phyloP scores from a whole-genome alignment of 2,113 vertebrate species.

The Neogobius melanostomus region DNA sequence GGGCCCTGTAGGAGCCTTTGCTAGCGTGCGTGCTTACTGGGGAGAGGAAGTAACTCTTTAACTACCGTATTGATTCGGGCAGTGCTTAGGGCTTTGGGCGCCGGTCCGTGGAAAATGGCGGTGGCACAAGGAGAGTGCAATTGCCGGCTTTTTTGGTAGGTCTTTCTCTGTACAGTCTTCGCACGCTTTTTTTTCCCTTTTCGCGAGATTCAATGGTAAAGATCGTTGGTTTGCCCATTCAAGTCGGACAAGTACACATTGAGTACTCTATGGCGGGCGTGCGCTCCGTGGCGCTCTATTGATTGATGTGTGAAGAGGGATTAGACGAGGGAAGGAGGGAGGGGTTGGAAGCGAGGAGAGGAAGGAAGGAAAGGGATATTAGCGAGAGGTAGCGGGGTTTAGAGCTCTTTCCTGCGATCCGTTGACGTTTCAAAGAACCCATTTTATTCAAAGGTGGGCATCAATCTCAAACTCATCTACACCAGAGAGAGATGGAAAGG shows the following conservation, averaged over 20 bases:
- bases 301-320: conserved; percentile 74
- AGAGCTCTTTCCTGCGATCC: no score
- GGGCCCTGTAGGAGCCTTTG: conserved; percentile 46
- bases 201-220: conserved; percentile 62
- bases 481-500: no score
- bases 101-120: conserved; percentile 59
- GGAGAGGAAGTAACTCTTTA: conserved; percentile 72
- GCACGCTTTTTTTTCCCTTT: conserved; percentile 31
- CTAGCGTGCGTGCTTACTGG: conserved; percentile 41
- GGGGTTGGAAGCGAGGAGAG: conserved; percentile 4
- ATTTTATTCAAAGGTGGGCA: no score
- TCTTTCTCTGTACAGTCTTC: conserved; percentile 29
- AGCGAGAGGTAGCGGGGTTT: conserved; percentile 25
- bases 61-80: conserved; percentile 74
- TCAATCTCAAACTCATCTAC: no score
- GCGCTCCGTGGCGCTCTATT: conserved; percentile 71
- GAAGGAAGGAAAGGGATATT: conserved; percentile 10
- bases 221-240: conserved; percentile 63
- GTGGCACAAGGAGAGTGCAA: conserved; percentile 52
- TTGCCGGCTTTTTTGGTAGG: conserved; percentile 32
- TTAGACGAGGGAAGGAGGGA: conserved; percentile 39
- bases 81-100: conserved; percentile 68
- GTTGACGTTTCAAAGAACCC: no score
- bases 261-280: conserved; percentile 58
- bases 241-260: conserved; percentile 68